Evolutionary conservation across 2,113 vertebrate species (phyloP).

Genomic region (Glareola pratincola): DNA sequence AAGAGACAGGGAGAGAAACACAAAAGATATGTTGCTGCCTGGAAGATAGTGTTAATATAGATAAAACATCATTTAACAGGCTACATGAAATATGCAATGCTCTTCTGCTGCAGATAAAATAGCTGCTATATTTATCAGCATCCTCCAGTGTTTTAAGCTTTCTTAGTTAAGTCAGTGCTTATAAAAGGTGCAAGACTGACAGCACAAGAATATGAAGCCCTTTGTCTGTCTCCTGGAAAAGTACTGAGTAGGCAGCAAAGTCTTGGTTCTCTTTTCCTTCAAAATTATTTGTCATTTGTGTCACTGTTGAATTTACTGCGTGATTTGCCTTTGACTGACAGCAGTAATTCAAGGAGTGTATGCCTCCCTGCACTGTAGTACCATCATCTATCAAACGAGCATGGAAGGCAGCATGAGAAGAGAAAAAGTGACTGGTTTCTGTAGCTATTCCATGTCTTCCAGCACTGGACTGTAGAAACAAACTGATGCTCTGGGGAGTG

Average conservation of each 20-base stretch:
- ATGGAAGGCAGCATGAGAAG: not conserved
- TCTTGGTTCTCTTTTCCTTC: slow-evolving; percentile 19
- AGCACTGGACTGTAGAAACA: not conserved
- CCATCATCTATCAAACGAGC: not conserved
- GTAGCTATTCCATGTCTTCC: not conserved
- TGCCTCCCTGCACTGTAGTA: not conserved
- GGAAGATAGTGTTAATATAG: not conserved
- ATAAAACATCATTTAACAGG: not conserved
- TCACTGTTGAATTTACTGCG: not conserved
- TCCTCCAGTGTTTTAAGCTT: slow-evolving; percentile 19
- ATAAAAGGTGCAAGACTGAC: slow-evolving; percentile 36
- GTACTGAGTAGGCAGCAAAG: slow-evolving; percentile 37
- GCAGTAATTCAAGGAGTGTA: not conserved
- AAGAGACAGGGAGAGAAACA: not conserved
- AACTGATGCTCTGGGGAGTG: not conserved
- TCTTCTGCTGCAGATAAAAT: slow-evolving; percentile 11
- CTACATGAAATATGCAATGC: not conserved
- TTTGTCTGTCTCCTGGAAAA: slow-evolving; percentile 48
- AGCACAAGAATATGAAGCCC: slow-evolving; percentile 8
- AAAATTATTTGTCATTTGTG: slow-evolving; percentile 41
- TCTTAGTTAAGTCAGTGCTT: not conserved
- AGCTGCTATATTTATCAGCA: slow-evolving; percentile 41
- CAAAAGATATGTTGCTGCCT: not conserved
- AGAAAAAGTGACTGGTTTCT: not conserved
- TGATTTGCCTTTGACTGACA: slow-evolving; percentile 47